Conservation (phyloP, 1,140 invertebrate species). For the Sinella curviseta region DNA sequence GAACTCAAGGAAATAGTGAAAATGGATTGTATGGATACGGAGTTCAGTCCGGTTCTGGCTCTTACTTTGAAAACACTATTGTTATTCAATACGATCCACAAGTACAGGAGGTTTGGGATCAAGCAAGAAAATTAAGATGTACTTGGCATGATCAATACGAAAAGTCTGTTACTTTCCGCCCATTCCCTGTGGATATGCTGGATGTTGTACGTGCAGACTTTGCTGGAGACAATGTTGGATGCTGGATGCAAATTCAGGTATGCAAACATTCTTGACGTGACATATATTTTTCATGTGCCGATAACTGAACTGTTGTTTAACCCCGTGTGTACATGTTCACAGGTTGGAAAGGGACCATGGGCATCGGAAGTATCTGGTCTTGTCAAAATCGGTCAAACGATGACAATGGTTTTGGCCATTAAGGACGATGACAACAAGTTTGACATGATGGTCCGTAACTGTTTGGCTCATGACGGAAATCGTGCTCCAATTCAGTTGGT, state of each 20-base stretch:
- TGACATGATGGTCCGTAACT: constrained; percentile 92
- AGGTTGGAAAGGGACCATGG: constrained; percentile 91
- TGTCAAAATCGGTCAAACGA: constrained; percentile 92
- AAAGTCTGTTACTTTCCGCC: constrained; percentile 83
- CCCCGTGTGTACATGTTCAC: no score
- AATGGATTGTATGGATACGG: constrained; percentile 81
- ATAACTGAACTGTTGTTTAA: no score
- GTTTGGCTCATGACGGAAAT: constrained; percentile 91
- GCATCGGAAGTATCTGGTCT: constrained; percentile 90
- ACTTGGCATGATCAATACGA: constrained; percentile 94
- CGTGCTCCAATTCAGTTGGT: constrained; percentile 91
- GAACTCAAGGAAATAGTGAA: constrained; percentile 85
- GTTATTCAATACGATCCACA: constrained; percentile 92
- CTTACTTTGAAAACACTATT: constrained; percentile 92
- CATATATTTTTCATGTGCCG: background rate
- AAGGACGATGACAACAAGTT: constrained; percentile 95
- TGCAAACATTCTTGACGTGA: no score
- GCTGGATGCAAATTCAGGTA: constrained; percentile 87
- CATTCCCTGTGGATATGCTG: constrained; percentile 78
- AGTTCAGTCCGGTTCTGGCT: constrained; percentile 80
- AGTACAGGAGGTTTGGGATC: constrained; percentile 95
- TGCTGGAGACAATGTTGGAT: constrained; percentile 91
- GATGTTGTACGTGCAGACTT: constrained; percentile 91
- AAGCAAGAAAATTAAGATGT: constrained; percentile 77
- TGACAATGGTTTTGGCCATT: constrained; percentile 95